Base-by-base conservation (phyloP, 2,888 invertebrate species). In the Abrostola tripartita region DNA sequence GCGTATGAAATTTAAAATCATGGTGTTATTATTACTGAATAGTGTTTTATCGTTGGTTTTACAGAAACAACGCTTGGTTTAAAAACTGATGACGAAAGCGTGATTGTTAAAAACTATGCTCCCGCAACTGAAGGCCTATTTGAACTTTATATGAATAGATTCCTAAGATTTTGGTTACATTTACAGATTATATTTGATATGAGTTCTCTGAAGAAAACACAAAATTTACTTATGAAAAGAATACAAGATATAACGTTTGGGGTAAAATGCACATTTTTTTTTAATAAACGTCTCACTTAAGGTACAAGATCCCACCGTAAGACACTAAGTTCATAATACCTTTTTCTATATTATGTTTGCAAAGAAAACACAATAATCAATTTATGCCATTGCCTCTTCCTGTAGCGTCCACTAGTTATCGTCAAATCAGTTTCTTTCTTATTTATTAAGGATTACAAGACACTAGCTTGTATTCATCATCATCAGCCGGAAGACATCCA, bases 1-100 rank as follows among this genome's bases (percentile, higher is more conserved):
- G 70, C 10, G 65, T 40, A 10, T 10, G 10, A 4, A 40, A 10
- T 40, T 40, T 40, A 40, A 40, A 40, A 40, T 40, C 1, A 40
- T 4, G 5, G 1, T 9, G 5, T 10, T 40, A 40, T 9, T 40
- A 40, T 40, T 7, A 40, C 5, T 10, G 5, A 40, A 40, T 40
- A 40, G 9, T 40, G 7, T 40, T 10, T 40, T 40, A 40, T 40
- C 40, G 40, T 40, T 9, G 9, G 5, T 37, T 35, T 71, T 59
- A 0, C 62, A 68, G 74, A 51, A 0, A 73, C 74, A 4, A 60
- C 65, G 6, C 42, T 72, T 6, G 56, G 69, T 8, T 0, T 74
- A 5, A 52, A 44, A 12, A 10, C 24, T 14, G 0, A 68, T 11
- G 68, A 73, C n/a, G 52, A 68, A 24, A 6, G 8, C 40, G 5